Evolutionary conservation across 2,797 vertebrate species (phyloP), one percentile per base, ranked within the genome.

Genomic region (Darevskia mixta): DNA sequence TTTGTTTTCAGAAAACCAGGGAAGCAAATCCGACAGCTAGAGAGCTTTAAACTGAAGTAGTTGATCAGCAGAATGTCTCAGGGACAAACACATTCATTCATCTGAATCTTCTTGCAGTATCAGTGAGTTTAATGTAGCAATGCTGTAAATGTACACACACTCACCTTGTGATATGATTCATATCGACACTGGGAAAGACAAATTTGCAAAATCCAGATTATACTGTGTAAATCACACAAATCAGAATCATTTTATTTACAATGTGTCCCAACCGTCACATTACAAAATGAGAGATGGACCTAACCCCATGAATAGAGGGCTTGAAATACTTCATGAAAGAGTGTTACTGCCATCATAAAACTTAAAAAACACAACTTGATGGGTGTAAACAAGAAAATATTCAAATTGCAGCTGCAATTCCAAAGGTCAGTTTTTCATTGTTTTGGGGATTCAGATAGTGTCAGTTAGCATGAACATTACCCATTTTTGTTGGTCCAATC

Each of bases 341-440:
- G 55, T 38, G 82, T 85, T n/a, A 0, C 69, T 89, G 84, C 73
- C 41, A 76, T 81, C 35, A 80, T 90, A 58, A 92, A 92, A 45
- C 71, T 69, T 61, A 41, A 66, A 55, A 75, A 88, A 10, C 7
- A 79, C 49, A 87, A 11, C 7, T 81, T 87, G 11, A 84, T 90
- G 78, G 92, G 58, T 35, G 38, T 87, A 32, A 76, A 6, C 43
- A 9, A 13, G 49, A n/a, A 45, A 27, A 41, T 66, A 89, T 87
- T 79, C 20, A 20, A 92, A 92, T 92, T 92, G 18, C n/a, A 91
- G 41, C 69, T 87, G 58, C 86, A 73, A 90, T 90, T 90, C 90
- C 88, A 90, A 79, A 29, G 17, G 23, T 86, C 66, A 41, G 3
- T 72, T 69, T 83, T 91, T 87, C 78, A 49, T 77, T 82, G 82